phyloP scores from a whole-genome alignment of 2,113 vertebrate genomes.

The Argyrosomus japonicus region DNA sequence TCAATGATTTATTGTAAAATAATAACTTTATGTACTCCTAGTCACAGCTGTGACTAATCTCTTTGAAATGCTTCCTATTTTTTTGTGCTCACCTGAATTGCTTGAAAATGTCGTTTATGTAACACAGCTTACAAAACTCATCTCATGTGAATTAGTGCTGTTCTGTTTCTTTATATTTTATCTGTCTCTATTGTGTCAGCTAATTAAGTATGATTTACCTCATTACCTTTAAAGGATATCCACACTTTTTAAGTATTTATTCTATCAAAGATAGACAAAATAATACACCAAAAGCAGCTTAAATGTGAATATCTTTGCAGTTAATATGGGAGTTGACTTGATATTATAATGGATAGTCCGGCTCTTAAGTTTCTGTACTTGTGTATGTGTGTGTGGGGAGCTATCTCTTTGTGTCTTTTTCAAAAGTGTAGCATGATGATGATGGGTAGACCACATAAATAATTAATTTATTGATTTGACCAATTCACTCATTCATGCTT shows the following conservation, averaged over 20 bases:
- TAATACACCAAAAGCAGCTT: neutral
- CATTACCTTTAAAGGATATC: conserved; percentile 17
- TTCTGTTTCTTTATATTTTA: conserved; percentile 11
- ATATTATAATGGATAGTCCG: no score
- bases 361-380: neutral
- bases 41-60: neutral
- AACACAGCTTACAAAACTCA: conserved; percentile 3
- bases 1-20: no score
- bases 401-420: neutral
- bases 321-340: neutral
- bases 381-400: neutral
- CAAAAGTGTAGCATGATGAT: neutral
- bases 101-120: conserved; percentile 15
- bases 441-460: neutral
- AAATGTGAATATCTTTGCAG: neutral
- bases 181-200: conserved; percentile 26
- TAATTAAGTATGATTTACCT: conserved; percentile 37
- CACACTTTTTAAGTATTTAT: no score
- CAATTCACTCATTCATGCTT: neutral
- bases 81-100: neutral
- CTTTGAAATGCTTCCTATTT: neutral
- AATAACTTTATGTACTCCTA: neutral
- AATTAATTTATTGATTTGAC: neutral
- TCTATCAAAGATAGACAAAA: neutral
- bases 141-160: conserved; percentile 14